Evolutionary conservation across 2,113 vertebrate species (phyloP), one percentile per base, ranked within the genome.

Genomic region (Platysteira castanea): DNA sequence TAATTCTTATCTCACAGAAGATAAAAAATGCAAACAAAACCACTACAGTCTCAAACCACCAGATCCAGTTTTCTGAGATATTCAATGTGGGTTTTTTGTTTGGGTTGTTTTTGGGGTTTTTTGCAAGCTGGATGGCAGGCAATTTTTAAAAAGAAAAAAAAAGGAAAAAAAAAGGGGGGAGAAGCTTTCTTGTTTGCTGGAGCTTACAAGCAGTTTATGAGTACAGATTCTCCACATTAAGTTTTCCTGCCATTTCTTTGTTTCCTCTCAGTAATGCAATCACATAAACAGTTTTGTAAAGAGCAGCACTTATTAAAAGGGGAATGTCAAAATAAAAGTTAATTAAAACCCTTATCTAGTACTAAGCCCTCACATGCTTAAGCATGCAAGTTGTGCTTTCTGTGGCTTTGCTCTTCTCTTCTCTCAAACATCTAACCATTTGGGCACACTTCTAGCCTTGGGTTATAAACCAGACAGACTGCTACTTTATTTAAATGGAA

Each of bases 271-370:
- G 64, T 67, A 87, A 90, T 4, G 19, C 63, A 84, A 84, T 68
- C 90, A 47, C 59, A 80, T 11, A 59, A 85, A 85, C 44, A 2
- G 15, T 47, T 94, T 71, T 59, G 75, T 81, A 53, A 84, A 84
- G 46, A 79, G 78, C 67, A 41, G 46, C 0, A 5, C 79, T 88
- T 77, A 44, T 41, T 76, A 87, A 52, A 75, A 76, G 37, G 26
- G 17, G 78, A 63, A 87, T 73, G 74, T 92, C 79, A 96, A 74
- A 87, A 96, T 85, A 93, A 94, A 85, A 93, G 83, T 57, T 89
- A 70, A 57, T 87, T 57, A 35, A 67, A 71, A 7, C 18, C 73
- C 28, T 84, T 80, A 71, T 75, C 63, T 44, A 67, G 57, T 7
- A 28, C 15, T 37, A 14, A 90, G 41, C 18, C 24, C 19, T 63